These are phyloP conservation scores for Hyphantria cunea DNA, from an alignment of 1,140 invertebrate genomes.

Conservation along the genomic window DNA sequence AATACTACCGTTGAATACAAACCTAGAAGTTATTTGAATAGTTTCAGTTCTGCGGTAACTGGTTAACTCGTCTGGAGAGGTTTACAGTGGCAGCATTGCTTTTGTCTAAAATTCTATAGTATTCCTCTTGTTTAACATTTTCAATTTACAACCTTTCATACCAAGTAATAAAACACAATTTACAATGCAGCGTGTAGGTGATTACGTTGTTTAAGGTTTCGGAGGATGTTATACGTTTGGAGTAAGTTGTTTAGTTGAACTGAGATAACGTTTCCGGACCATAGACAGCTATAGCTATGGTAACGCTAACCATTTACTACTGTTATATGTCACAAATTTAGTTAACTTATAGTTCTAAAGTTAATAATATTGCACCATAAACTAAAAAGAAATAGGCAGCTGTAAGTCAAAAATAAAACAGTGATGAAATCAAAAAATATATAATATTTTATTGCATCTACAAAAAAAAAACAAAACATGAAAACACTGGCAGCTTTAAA, in stretches of 20 bases:
- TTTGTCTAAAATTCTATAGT: slow-evolving; percentile 26
- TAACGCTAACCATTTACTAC: slow-evolving; percentile 31
- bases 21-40: slow-evolving; percentile 47
- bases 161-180: slow-evolving; percentile 18
- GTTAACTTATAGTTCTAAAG: not conserved
- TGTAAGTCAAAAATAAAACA: too few relatives aligned
- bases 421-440: not conserved
- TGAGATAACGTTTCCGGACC: slow-evolving; percentile 62
- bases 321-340: not conserved
- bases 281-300: slow-evolving; percentile 43
- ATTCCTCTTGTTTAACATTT: slow-evolving; percentile 10
- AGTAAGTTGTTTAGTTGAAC: slow-evolving; percentile 64
- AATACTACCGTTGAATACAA: slow-evolving; percentile 4
- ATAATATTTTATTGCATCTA: too few relatives aligned
- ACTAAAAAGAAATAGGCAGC: too few relatives aligned
- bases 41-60: slow-evolving; percentile 61
- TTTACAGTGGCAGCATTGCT: slow-evolving; percentile 53
- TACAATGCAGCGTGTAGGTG: not conserved
- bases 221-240: slow-evolving; percentile 35
- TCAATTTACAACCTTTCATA: slow-evolving; percentile 27
- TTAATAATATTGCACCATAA: too few relatives aligned
- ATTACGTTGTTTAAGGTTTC: slow-evolving; percentile 24
- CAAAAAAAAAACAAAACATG: slow-evolving; percentile 3
- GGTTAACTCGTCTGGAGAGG: slow-evolving; percentile 50
- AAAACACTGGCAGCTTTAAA: slow-evolving; percentile 14